A percentile compares a stretch with the other conserved stretches of the same genome.
phyloP scores from a whole-genome alignment of 2,113 vertebrate species.

The Alexandromys fortis region DNA sequence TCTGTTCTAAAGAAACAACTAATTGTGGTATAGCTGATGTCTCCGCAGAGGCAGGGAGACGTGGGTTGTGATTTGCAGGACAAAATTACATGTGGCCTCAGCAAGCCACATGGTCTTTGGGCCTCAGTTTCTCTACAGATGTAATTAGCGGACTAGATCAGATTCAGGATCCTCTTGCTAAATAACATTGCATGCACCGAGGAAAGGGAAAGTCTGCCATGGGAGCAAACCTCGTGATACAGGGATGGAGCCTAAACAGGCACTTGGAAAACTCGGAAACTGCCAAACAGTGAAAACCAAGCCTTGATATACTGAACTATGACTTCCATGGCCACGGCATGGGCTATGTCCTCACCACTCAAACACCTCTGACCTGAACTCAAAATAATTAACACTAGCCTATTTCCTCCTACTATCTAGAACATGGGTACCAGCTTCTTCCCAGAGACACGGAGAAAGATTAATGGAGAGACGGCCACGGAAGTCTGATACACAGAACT shows the following conservation, averaged over 20 bases:
- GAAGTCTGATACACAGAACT: not conserved
- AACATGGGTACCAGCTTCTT: not conserved
- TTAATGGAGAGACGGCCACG: not conserved
- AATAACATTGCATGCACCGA: not conserved
- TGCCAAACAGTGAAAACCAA: not conserved
- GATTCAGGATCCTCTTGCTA: not conserved
- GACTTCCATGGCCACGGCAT: not conserved
- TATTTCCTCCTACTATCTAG: not conserved
- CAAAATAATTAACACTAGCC: not conserved
- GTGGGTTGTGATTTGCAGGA: not conserved
- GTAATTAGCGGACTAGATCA: not conserved
- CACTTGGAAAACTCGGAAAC: not conserved
- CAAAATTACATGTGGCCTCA: not conserved
- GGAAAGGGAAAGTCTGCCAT: not conserved
- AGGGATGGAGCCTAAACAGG: not conserved
- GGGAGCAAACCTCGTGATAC: not conserved
- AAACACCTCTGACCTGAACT: not conserved
- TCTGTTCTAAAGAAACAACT: conserved; percentile 3
- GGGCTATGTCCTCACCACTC: not conserved
- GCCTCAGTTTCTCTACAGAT: not conserved
- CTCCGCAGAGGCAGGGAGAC: not conserved
- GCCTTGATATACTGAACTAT: not conserved
- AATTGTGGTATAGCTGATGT: not conserved
- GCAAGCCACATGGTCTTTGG: not conserved
- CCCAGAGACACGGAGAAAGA: not conserved